Evolutionary conservation across 2,113 vertebrate genomes (phyloP).

Genomic region (Cyprinodon brontotheroides): DNA sequence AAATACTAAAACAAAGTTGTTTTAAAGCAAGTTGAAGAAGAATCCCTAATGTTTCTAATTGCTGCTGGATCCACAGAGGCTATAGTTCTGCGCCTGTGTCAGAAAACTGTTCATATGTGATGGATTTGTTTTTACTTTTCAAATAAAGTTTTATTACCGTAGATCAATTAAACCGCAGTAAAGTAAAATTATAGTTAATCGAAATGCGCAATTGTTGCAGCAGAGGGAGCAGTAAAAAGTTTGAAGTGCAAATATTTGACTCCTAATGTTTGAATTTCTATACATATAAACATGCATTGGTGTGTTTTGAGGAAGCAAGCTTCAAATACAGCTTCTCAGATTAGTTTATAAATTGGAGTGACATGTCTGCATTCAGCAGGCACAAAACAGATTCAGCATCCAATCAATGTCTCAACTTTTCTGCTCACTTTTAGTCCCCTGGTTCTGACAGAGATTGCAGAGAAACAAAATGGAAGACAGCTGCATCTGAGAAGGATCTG

Average conservation of each 20-base stretch:
- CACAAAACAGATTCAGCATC: neutral
- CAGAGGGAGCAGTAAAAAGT: neutral
- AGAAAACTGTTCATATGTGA: neutral
- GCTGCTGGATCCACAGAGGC: neutral
- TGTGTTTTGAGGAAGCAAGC: too few species aligned
- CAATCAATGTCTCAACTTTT: neutral
- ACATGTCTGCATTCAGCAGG: neutral
- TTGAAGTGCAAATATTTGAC: neutral
- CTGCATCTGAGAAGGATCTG: neutral
- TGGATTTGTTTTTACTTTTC: neutral
- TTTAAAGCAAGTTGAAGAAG: neutral
- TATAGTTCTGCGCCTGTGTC: too few species aligned
- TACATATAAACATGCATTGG: neutral
- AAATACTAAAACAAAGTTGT: neutral
- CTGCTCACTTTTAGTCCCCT: neutral
- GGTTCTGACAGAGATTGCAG: too few species aligned
- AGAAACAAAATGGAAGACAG: slow-evolving; percentile 5
- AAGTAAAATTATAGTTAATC: neutral
- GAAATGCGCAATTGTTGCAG: neutral
- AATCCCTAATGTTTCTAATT: neutral
- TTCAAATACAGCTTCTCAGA: neutral
- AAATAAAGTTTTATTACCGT: neutral
- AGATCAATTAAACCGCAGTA: neutral
- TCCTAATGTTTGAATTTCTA: neutral
- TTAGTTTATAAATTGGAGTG: neutral